phyloP scores from a whole-genome alignment of 2,888 invertebrate species.

The Argyresthia albistria region DNA sequence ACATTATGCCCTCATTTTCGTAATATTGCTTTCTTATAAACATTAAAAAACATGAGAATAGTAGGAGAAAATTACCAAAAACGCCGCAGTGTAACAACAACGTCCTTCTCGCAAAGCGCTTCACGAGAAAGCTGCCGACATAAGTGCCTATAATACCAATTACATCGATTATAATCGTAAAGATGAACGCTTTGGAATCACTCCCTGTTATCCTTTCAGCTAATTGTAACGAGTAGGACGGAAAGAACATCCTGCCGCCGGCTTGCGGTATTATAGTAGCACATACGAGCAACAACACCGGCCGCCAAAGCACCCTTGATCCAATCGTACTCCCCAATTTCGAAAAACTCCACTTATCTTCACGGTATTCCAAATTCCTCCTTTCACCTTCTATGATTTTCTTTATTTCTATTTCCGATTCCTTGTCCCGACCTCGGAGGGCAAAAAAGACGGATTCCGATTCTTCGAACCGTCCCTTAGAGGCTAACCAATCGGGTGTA shows the following conservation, averaged over 20 bases:
- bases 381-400: neutral
- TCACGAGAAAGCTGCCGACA: neutral
- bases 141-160: neutral
- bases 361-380: neutral
- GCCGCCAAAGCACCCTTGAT: constrained; percentile 9
- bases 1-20: neutral
- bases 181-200: constrained; percentile 5
- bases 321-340: neutral
- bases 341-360: neutral
- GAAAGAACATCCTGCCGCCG: constrained; percentile 8
- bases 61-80: neutral
- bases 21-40: neutral
- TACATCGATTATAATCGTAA: constrained; percentile 1
- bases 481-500: constrained; percentile 3
- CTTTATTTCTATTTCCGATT: constrained; percentile 1
- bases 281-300: constrained; percentile 4
- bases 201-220: constrained; percentile 5
- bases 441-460: neutral
- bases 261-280: constrained; percentile 2
- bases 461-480: constrained; percentile 1
- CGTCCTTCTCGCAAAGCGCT: constrained; percentile 2
- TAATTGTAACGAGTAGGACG: constrained; percentile 7
- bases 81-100: constrained; percentile 1
- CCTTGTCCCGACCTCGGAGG: neutral
- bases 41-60: neutral